Evolutionary conservation across 1,140 invertebrate genomes (phyloP), one percentile per base, ranked within the genome.

Genomic region (Carcinoscorpius rotundicauda): DNA sequence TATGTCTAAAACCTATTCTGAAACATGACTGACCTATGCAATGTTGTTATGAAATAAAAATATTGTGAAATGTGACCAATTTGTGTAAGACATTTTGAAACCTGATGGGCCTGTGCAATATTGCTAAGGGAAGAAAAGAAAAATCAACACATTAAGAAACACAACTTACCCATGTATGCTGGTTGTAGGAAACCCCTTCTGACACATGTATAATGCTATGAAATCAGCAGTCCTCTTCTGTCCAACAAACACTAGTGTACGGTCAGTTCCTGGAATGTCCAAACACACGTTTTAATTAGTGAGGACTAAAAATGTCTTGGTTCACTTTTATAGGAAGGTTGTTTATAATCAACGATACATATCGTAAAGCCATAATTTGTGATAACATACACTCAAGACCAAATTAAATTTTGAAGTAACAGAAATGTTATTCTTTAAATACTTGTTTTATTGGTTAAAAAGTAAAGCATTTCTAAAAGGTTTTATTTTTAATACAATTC

Each of bases 231-330:
- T 88, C 60, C 87, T 83, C 73, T 97, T 95, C 11, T 85, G 87
- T 69, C 93, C 89, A 1, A 96, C 91, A 75, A 97, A 98, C 1
- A 97, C 85, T 6, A 98, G 77, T 0, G 87, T 88, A 60, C 67
- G 11, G 51, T 71, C 72, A 60, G 62, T 64, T 11, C 58, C 66
- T 55, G n/a, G 29, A 29, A 29, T 29, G 29, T 29, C 0, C 29
- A 29, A 1, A 29, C 29, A 29, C 29, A 29, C 0, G 2, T 29
- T 29, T 29, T 29, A 29, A 29, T 29, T 29, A 29, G 29, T 29
- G 29, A 2, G 29, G 2, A 29, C 29, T 29, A 29, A 29, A 29
- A 29, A 29, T 29, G 29, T 29, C 29, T 29, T 29, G 29, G 29
- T 29, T 29, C 29, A 0, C 29, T 29, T 29, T 29, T 29, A 29